A percentile compares a stretch with the other conserved stretches of the same genome.
Evolutionary conservation across 2,113 vertebrate species (phyloP).

Genomic region (Ceyx cyanopectus): DNA sequence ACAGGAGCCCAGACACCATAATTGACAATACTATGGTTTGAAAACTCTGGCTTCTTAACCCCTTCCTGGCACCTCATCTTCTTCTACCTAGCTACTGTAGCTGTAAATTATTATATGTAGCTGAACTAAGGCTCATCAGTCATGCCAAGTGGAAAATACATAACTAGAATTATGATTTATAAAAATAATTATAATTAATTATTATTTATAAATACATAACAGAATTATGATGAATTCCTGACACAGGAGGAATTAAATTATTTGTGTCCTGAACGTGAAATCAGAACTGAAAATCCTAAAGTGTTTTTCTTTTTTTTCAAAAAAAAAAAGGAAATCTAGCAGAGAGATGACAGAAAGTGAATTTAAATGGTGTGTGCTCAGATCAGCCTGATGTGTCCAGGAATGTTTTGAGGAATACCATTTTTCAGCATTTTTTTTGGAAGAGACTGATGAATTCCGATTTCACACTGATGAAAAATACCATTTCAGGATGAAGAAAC

Average conservation of each 20-base stretch:
- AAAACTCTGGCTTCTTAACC: not conserved
- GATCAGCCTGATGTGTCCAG: not conserved
- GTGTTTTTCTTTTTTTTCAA: not conserved
- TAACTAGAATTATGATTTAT: not conserved
- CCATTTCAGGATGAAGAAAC: not conserved
- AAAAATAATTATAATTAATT: too few species aligned
- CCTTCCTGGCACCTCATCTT: not conserved
- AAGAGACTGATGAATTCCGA: not conserved
- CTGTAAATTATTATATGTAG: not conserved
- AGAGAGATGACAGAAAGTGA: not conserved
- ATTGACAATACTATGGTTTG: not conserved
- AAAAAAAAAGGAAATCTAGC: not conserved
- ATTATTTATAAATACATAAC: too few species aligned
- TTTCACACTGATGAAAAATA: not conserved
- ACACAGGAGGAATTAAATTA: not conserved
- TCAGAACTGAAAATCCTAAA: not conserved
- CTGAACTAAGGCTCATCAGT: not conserved
- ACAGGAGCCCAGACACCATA: not conserved
- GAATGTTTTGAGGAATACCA: not conserved
- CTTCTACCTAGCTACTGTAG: not conserved
- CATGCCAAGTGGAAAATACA: not conserved
- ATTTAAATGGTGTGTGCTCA: not conserved
- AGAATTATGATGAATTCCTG: not conserved
- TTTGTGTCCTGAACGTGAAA: not conserved
- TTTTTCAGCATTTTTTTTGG: not conserved